Evolutionary conservation across 2,113 vertebrate genomes (phyloP).

Genomic region (Rhinoderma darwinii): DNA sequence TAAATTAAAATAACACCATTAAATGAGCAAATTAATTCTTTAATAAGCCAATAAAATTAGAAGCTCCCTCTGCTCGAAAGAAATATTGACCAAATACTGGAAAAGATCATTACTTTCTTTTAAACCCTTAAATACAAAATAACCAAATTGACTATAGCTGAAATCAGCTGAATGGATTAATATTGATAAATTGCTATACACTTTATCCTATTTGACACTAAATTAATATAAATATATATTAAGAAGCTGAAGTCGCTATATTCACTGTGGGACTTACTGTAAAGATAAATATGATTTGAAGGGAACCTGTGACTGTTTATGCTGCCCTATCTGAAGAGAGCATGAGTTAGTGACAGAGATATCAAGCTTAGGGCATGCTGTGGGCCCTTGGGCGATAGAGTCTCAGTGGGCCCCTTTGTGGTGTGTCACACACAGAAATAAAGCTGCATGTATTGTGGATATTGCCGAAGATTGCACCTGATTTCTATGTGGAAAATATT

Average conservation of each 20-base stretch:
- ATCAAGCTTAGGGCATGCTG: too few relatives aligned
- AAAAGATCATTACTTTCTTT: neutral
- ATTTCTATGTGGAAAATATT: too few relatives aligned
- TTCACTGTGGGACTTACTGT: neutral
- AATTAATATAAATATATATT: neutral
- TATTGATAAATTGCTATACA: neutral
- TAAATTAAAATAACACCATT: constrained; percentile 40
- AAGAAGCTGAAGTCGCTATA: neutral
- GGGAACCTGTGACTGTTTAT: neutral
- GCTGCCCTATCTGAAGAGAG: too few relatives aligned
- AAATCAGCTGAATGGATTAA: neutral
- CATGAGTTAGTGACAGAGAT: too few relatives aligned
- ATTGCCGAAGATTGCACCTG: too few relatives aligned
- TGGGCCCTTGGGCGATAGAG: too few relatives aligned
- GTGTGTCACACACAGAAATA: too few relatives aligned
- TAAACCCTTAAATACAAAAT: neutral
- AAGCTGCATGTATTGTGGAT: too few relatives aligned
- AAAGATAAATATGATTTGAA: neutral
- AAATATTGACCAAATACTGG: constrained; percentile 26
- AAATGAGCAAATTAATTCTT: constrained; percentile 18
- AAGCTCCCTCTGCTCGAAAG: constrained; percentile 25
- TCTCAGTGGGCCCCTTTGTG: too few relatives aligned
- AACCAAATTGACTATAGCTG: neutral
- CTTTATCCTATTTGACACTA: neutral
- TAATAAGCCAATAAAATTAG: constrained; percentile 25